Base-by-base conservation (phyloP, 2,113 vertebrate genomes). In the Alexandromys fortis region DNA sequence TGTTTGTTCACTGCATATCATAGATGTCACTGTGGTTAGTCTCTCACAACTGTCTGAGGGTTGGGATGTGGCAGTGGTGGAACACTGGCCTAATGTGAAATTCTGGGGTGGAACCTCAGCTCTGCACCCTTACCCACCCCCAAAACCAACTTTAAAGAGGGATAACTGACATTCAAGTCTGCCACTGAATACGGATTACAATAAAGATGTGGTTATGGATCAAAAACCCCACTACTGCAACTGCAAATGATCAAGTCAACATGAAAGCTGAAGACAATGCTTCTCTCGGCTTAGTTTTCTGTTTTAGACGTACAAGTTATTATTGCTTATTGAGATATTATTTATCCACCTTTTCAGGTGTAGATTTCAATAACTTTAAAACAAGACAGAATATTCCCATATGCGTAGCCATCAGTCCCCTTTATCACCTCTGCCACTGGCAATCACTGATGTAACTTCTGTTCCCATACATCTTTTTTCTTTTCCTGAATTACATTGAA, bases 221-320 rank as follows among this genome's bases (percentile, higher is more conserved):
- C 30, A 92, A 88, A 95, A 42, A 19, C 28, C 96, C 83, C 55
- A 38, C 55, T 55, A 55, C 55, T 5, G 55, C 14, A 90, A 10
- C 19, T 63, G 21, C 2, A 89, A 96, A 93, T 70, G 13, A 35
- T 63, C 17, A 83, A 94, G 75, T 19, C 2, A 65, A 28, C 47
- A 78, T 17, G 17, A 89, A 93, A 87, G 85, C 85, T 87, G 9
- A 86, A 75, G n/a, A 78, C 68, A 95, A 90, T 78, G 19, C 3
- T 1, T 91, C 28, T 3, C 0, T 63, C 12, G n/a, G 2, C 52
- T 86, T 49, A 68, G 70, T 55, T 70, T 76, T 63, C 28, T 91
- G 0, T 87, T 72, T 93, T 93, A 93, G 26, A 79, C 2, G 86
- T 77, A 55, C 9, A 95, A 72, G 19, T 82, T 96, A 16, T 93